Conservation (phyloP, 2,888 invertebrate genomes). For the Amaurobius ferox region DNA sequence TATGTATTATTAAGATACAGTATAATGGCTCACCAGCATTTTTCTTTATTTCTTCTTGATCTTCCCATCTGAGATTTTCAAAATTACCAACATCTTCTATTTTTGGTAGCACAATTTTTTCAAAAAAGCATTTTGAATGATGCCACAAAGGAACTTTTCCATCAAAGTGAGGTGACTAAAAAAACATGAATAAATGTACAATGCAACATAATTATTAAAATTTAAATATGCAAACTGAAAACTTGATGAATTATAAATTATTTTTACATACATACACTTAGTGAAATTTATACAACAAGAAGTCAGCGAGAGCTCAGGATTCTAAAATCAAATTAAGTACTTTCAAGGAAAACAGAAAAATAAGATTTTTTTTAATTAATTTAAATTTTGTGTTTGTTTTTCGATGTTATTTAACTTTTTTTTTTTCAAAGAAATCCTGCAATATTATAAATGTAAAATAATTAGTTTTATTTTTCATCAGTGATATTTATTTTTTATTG, state of each 20-base stretch:
- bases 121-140: constrained; percentile 91
- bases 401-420: too few species aligned
- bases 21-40: constrained; percentile 81
- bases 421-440: too few species aligned
- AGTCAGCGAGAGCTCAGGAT: too few species aligned
- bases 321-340: too few species aligned
- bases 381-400: too few species aligned
- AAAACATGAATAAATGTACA: constrained; percentile 5
- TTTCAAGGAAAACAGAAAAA: too few species aligned
- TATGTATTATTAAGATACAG: background rate
- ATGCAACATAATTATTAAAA: background rate
- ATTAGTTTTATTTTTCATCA: too few species aligned
- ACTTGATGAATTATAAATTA: background rate
- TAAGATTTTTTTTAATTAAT: too few species aligned
- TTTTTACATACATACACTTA: too few species aligned
- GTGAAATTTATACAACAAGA: too few species aligned
- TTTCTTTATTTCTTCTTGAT: constrained; percentile 87
- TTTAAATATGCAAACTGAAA: background rate
- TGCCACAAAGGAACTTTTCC: constrained; percentile 92
- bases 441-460: too few species aligned
- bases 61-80: constrained; percentile 87
- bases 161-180: constrained; percentile 90
- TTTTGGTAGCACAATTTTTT: constrained; percentile 82
- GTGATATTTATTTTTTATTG: too few species aligned
- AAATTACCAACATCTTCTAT: constrained; percentile 88